Evolutionary conservation across 2,113 vertebrate species (phyloP).

Genomic region (Chionodraco myersi): DNA sequence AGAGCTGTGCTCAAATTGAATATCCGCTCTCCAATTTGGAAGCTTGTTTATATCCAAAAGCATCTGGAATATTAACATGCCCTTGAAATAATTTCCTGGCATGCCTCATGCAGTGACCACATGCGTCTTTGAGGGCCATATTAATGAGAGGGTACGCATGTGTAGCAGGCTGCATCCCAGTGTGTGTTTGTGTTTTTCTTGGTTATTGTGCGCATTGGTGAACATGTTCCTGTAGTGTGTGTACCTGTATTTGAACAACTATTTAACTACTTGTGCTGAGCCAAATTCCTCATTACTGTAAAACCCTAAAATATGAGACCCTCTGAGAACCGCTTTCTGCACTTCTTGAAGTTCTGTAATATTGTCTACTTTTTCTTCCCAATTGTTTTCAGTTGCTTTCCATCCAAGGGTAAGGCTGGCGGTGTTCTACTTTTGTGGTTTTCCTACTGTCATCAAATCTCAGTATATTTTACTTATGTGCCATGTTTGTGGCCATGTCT

Average conservation of each 20-base stretch:
- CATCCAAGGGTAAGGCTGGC: neutral
- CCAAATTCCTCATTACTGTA: conserved; percentile 4
- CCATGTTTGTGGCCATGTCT: neutral
- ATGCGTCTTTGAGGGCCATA: conserved; percentile 50
- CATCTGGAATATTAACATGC: conserved; percentile 84
- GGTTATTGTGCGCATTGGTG: neutral
- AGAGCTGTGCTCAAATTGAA: conserved; percentile 73
- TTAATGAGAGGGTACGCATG: conserved; percentile 26
- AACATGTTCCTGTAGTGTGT: conserved; percentile 1
- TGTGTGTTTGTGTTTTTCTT: neutral
- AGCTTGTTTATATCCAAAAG: conserved; percentile 79
- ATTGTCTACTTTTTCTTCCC: neutral
- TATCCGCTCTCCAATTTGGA: conserved; percentile 72
- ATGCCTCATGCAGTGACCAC: conserved; percentile 71
- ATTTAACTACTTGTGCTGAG: neutral
- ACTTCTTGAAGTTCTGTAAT: neutral
- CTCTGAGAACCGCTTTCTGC: neutral
- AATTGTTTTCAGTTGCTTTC: neutral
- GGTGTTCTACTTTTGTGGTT: neutral
- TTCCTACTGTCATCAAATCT: neutral
- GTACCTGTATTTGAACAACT: neutral
- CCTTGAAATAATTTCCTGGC: conserved; percentile 80
- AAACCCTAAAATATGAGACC: neutral
- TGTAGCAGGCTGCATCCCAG: conserved; percentile 16
- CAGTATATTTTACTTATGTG: conserved; percentile 1